A percentile compares a stretch with the other conserved stretches of the same genome.
These are phyloP conservation scores for Catalaphyllia jardinei DNA, from an alignment of 64 coral and sea anemone genomes.

Conservation along the genomic window DNA sequence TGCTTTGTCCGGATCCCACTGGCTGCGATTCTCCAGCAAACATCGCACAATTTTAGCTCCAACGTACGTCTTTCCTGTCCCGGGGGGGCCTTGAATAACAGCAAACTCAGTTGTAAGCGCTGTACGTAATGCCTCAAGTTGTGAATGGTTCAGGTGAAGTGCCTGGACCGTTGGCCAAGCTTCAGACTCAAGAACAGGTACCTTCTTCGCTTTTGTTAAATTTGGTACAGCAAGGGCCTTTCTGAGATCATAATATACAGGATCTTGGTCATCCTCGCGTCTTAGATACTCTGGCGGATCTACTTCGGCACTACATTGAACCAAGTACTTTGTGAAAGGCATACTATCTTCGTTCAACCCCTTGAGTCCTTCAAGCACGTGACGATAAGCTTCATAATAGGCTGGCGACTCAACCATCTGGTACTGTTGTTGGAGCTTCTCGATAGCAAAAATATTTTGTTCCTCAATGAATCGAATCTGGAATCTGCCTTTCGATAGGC, in stretches of 20 bases:
- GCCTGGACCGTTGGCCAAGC: conserved; percentile 51
- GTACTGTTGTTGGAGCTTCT: neutral
- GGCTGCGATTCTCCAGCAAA: conserved; percentile 30
- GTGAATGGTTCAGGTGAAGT: conserved; percentile 62
- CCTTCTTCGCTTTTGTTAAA: neutral
- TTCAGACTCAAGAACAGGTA: conserved; percentile 47
- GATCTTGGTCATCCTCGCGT: neutral
- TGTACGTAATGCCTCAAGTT: conserved; percentile 68
- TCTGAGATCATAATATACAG: conserved; percentile 28
- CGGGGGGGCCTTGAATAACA: conserved; percentile 86
- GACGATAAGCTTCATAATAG: conserved; percentile 59
- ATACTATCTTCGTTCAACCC: conserved; percentile 35
- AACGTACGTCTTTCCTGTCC: conserved; percentile 84
- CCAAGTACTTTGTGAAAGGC: conserved; percentile 49
- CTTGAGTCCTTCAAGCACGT: conserved; percentile 65
- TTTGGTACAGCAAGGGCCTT: conserved; percentile 18
- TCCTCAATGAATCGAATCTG: conserved; percentile 13
- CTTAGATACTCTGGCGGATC: conserved; percentile 36
- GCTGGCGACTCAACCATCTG: conserved; percentile 46
- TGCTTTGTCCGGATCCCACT: conserved; percentile 29
- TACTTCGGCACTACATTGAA: conserved; percentile 19
- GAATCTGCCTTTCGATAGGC: neutral
- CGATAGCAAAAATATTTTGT: conserved; percentile 37
- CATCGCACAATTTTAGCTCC: conserved; percentile 63
- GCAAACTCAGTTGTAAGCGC: conserved; percentile 80